These are phyloP conservation scores for Gyrodactylus salaris DNA, from an alignment of 1,140 invertebrate genomes.

Conservation along the genomic window DNA sequence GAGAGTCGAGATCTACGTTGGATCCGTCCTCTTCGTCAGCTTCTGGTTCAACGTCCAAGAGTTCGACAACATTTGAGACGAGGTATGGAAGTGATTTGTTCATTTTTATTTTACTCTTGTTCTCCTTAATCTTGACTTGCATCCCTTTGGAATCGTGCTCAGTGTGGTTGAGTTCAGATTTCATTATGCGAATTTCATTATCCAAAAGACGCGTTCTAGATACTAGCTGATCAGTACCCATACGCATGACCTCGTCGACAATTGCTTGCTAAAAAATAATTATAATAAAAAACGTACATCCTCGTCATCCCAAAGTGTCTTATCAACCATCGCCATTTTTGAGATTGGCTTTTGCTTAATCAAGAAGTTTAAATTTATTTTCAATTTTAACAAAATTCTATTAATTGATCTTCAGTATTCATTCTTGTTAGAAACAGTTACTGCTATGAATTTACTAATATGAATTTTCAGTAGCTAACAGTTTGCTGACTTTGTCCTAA, in stretches of 20 bases:
- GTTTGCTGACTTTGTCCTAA: too few relatives aligned
- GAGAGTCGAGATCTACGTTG: constrained; percentile 83
- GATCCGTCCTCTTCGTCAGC: constrained; percentile 85
- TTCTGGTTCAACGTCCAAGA: constrained; percentile 53
- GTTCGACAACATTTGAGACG: constrained; percentile 93
- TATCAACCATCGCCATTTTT: not conserved
- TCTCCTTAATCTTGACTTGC: constrained; percentile 89
- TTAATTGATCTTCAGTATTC: not conserved
- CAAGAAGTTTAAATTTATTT: not conserved
- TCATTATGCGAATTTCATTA: constrained; percentile 43
- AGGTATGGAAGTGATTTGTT: constrained; percentile 95
- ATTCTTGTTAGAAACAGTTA: not conserved
- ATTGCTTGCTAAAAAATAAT: not conserved
- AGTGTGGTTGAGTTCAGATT: constrained; percentile 70
- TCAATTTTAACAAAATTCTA: not conserved
- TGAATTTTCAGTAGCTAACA: not conserved
- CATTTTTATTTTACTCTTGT: constrained; percentile 93
- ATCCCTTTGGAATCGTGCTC: constrained; percentile 68
- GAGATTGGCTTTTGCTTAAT: not conserved
- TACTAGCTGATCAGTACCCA: not conserved
- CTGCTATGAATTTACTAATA: not conserved
- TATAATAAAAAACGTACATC: not conserved
- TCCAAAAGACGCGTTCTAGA: not conserved
- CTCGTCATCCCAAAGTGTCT: not conserved
- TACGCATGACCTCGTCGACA: not conserved